These are phyloP conservation scores for Pithys albifrons DNA, from an alignment of 2,113 vertebrate genomes.

Conservation along the genomic window DNA sequence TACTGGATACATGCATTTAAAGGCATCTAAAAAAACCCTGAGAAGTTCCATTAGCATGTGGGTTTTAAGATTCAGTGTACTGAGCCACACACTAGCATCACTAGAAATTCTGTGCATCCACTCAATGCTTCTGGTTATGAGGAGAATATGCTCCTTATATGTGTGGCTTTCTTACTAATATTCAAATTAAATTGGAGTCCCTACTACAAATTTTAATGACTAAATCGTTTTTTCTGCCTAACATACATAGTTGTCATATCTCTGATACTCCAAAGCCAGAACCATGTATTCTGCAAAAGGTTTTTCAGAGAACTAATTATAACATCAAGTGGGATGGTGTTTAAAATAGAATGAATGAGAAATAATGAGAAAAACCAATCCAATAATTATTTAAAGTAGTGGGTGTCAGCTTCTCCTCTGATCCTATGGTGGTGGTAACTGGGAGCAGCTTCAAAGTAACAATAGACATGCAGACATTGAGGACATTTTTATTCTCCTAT, in stretches of 20 bases:
- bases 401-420: conserved; percentile 75
- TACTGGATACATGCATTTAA: not conserved
- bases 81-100: not conserved
- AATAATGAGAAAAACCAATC: conserved; percentile 76
- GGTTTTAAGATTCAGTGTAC: not conserved
- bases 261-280: conserved; percentile 53
- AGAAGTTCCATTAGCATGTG: not conserved
- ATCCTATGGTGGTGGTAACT: conserved; percentile 74
- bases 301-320: conserved; percentile 79
- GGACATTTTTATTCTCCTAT: conserved; percentile 82
- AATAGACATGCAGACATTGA: conserved; percentile 77
- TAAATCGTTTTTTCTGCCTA: conserved; percentile 26
- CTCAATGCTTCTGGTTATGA: not conserved
- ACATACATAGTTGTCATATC: conserved; percentile 28
- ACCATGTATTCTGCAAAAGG: conserved; percentile 68
- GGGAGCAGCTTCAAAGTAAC: conserved; percentile 79
- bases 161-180: not conserved
- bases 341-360: conserved; percentile 75
- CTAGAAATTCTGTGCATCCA: not conserved
- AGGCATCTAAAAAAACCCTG: fast-evolving
- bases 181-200: not conserved
- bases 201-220: not conserved
- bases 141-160: not conserved
- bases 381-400: conserved; percentile 83
- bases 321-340: conserved; percentile 78